Evolutionary conservation across 2,797 vertebrate genomes (phyloP).

Genomic region (Eospalax fontanierii): DNA sequence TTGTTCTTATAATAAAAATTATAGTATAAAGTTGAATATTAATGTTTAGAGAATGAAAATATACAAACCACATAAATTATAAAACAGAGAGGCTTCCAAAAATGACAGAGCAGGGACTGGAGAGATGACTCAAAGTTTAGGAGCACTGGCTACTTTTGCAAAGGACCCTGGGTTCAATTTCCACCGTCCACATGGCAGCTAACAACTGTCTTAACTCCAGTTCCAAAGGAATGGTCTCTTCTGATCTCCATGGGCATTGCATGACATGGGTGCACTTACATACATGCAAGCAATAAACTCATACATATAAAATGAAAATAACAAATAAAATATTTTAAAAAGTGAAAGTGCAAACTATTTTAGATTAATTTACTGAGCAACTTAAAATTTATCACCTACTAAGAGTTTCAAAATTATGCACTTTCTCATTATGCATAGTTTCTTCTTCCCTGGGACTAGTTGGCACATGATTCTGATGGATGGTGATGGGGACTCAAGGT

Average conservation of each 20-base stretch:
- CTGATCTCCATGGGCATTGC: too few relatives aligned
- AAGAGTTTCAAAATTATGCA: neutral
- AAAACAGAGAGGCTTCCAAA: neutral
- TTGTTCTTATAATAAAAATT: constrained; percentile 37
- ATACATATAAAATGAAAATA: too few relatives aligned
- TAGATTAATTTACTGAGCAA: constrained; percentile 33
- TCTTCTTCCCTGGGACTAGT: constrained; percentile 35
- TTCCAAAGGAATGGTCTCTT: too few relatives aligned
- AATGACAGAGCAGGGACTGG: too few relatives aligned
- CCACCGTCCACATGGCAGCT: too few relatives aligned
- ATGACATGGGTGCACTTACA: too few relatives aligned
- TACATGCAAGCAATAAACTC: too few relatives aligned
- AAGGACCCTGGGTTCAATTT: too few relatives aligned
- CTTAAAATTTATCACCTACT: constrained; percentile 8
- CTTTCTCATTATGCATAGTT: constrained; percentile 58
- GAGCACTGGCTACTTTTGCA: too few relatives aligned
- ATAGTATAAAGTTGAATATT: neutral
- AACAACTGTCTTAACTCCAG: too few relatives aligned
- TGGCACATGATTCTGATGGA: constrained; percentile 36
- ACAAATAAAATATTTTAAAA: too few relatives aligned
- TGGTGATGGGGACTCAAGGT: neutral
- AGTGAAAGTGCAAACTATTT: constrained; percentile 26
- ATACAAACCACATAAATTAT: neutral
- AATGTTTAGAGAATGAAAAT: neutral
- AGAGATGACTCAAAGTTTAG: too few relatives aligned